A percentile compares a stretch with the other conserved stretches of the same genome.
phyloP scores from a whole-genome alignment of 2,113 vertebrate genomes.

The Brachyhypopomus gauderio region DNA sequence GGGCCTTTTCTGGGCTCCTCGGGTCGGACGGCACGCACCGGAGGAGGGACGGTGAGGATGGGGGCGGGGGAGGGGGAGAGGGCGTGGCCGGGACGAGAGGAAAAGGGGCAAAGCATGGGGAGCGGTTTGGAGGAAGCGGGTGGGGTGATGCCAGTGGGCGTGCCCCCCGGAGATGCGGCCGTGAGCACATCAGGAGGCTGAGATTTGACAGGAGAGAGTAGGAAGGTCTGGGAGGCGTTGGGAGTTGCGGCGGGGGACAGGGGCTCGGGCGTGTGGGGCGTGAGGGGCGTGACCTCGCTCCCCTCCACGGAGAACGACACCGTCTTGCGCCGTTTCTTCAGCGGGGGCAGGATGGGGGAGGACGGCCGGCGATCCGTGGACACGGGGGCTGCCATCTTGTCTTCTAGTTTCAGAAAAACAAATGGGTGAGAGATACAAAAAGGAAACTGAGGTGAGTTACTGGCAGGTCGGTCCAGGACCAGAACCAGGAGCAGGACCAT shows the following conservation, averaged over 20 bases:
- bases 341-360: constrained; percentile 83
- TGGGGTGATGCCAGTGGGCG: constrained; percentile 20
- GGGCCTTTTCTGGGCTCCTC: constrained; percentile 68
- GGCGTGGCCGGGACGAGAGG: constrained; percentile 74
- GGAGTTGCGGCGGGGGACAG: constrained; percentile 34
- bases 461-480: no score
- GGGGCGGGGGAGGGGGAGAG: constrained; percentile 54
- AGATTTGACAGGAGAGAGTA: constrained; percentile 54
- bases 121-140: constrained; percentile 61
- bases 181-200: constrained; percentile 60
- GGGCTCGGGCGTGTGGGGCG: constrained; percentile 34
- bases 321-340: constrained; percentile 89
- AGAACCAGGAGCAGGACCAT: background rate
- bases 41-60: constrained; percentile 69
- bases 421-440: background rate
- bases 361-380: constrained; percentile 62
- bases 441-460: background rate
- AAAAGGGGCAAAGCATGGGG: constrained; percentile 75
- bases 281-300: constrained; percentile 66
- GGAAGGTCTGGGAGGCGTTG: constrained; percentile 23
- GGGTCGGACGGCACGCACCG: constrained; percentile 57
- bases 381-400: background rate
- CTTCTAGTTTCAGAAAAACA: constrained; percentile 45
- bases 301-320: constrained; percentile 83
- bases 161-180: constrained; percentile 46